A percentile compares a stretch with the other conserved stretches of the same genome.
phyloP scores from a whole-genome alignment of 1,140 invertebrate species.

The Cyclargus thomasi region DNA sequence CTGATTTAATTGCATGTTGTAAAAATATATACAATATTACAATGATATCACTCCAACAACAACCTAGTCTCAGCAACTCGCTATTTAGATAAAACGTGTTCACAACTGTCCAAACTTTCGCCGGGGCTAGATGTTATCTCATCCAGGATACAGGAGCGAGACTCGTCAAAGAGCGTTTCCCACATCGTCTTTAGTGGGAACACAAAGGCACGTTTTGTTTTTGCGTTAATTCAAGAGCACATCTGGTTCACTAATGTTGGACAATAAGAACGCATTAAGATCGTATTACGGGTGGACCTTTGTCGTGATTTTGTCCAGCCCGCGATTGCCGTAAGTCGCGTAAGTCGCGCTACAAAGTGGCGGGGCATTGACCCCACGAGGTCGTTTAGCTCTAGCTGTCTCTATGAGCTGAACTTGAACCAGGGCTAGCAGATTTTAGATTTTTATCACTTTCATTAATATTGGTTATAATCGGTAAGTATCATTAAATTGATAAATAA shows the following conservation, averaged over 20 bases:
- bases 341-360: slow-evolving; percentile 19
- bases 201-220: slow-evolving; percentile 1
- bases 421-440: not conserved
- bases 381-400: slow-evolving; percentile 17
- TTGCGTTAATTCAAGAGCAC: slow-evolving; percentile 7
- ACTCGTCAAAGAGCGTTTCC: not conserved
- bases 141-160: not conserved
- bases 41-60: too few relatives aligned
- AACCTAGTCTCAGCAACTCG: too few relatives aligned
- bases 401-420: slow-evolving; percentile 12
- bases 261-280: not conserved
- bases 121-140: slow-evolving; percentile 8
- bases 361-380: slow-evolving; percentile 17
- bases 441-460: not conserved
- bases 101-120: not conserved
- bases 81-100: not conserved
- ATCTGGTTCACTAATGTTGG: not conserved
- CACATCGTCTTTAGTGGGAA: not conserved
- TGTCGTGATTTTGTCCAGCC: slow-evolving; percentile 7
- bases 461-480: not conserved
- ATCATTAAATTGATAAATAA: too few relatives aligned
- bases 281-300: slow-evolving; percentile 6
- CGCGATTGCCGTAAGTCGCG: slow-evolving; percentile 15
- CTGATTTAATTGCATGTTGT: too few relatives aligned
- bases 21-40: too few relatives aligned